These are phyloP conservation scores for Melipona quadrifasciata DNA, from an alignment of 1,140 invertebrate genomes.

Conservation along the genomic window DNA sequence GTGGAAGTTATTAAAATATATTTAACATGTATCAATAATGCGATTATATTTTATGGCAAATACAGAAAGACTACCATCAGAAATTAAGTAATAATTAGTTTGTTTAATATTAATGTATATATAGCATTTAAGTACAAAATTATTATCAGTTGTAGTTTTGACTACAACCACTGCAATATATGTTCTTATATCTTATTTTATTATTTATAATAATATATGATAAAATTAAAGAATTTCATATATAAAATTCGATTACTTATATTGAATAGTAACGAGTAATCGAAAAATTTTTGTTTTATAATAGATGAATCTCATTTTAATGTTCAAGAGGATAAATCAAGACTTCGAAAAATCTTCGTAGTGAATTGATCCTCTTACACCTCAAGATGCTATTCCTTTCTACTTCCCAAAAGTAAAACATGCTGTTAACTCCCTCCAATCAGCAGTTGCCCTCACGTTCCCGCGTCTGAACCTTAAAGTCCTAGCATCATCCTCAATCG, in stretches of 20 bases:
- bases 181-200: too few relatives aligned
- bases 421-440: slow-evolving; percentile 58
- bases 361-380: not conserved
- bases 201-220: too few relatives aligned
- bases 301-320: not conserved
- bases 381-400: not conserved
- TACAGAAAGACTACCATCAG: not conserved
- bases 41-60: not conserved
- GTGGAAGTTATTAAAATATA: not conserved
- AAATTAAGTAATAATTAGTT: not conserved
- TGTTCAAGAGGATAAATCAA: not conserved
- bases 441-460: slow-evolving; percentile 40
- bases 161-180: too few relatives aligned
- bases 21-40: not conserved
- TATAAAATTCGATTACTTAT: too few relatives aligned
- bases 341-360: not conserved
- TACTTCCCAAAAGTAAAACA: slow-evolving; percentile 43
- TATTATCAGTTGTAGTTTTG: too few relatives aligned
- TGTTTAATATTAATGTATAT: not conserved
- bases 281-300: not conserved
- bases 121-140: not conserved
- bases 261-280: not conserved
- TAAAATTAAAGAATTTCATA: too few relatives aligned
- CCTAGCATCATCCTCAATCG: slow-evolving; percentile 53
- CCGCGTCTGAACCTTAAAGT: slow-evolving; percentile 57